Conservation (phyloP, 2,113 vertebrate species). For the Geothlypis trichas region DNA sequence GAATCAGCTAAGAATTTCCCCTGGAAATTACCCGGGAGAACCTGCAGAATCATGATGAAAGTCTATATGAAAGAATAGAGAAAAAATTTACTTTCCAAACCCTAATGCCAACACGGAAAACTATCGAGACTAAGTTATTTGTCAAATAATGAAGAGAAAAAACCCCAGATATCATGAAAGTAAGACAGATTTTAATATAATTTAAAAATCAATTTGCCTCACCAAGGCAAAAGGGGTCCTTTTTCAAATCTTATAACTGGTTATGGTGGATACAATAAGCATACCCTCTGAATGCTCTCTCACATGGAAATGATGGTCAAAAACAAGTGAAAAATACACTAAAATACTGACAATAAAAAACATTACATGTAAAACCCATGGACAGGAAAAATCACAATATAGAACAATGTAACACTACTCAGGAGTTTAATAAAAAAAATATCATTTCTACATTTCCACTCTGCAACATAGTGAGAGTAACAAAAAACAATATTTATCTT, state of each 20-base stretch:
- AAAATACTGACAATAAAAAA: not conserved
- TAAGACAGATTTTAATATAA: not conserved
- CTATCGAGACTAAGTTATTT: not conserved
- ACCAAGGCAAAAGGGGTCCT: fast-evolving
- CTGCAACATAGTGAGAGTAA: not conserved
- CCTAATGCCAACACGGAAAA: not conserved
- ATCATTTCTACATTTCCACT: not conserved
- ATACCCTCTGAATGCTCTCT: not conserved
- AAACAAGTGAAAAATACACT: not conserved
- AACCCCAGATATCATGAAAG: not conserved
- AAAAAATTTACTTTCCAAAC: not conserved
- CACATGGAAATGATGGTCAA: not conserved
- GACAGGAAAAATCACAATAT: not conserved
- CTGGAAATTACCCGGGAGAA: not conserved
- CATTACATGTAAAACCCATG: not conserved
- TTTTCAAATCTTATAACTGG: not conserved
- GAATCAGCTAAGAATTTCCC: not conserved
- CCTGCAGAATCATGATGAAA: not conserved
- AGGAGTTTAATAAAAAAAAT: not conserved
- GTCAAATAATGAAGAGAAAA: not conserved
- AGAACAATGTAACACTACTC: not conserved
- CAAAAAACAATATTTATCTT: not conserved
- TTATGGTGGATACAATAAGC: not conserved
- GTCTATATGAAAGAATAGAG: not conserved
- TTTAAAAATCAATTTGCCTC: not conserved